These are phyloP conservation scores for Ariolimax columbianus DNA, from an alignment of 2,888 invertebrate genomes.

Conservation along the genomic window DNA sequence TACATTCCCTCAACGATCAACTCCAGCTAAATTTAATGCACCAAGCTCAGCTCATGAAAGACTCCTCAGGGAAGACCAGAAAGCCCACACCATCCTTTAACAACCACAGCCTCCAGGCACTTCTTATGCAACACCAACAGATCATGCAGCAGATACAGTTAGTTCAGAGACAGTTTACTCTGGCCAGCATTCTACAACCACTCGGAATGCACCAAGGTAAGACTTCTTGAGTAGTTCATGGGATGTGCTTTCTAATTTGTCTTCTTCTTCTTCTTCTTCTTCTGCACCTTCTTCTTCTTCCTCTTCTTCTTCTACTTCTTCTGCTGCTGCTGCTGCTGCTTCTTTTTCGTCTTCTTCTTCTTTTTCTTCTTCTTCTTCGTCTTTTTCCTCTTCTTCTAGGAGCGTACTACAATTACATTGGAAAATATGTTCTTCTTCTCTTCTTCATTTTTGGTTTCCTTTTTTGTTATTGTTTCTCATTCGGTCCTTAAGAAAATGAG, in stretches of 20 bases:
- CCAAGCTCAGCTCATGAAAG: slow-evolving; percentile 87
- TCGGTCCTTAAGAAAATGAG: too few species aligned
- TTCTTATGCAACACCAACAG: slow-evolving; percentile 87
- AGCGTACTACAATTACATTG: too few species aligned
- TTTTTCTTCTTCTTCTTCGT: too few species aligned
- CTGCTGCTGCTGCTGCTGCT: too few species aligned
- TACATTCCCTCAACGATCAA: slow-evolving; percentile 90
- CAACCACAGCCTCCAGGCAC: slow-evolving; percentile 83
- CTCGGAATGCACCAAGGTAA: slow-evolving; percentile 65
- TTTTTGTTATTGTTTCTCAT: too few species aligned
- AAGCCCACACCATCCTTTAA: not conserved
- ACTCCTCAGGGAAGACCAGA: slow-evolving; percentile 53
- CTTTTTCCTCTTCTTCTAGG: too few species aligned
- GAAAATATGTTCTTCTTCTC: too few species aligned
- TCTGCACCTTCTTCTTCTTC: too few species aligned
- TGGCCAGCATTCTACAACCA: slow-evolving; percentile 64
- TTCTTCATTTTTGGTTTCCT: too few species aligned
- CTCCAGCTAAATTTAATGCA: slow-evolving; percentile 90
- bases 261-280: too few species aligned
- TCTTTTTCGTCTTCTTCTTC: too few species aligned
- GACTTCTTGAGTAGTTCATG: not conserved
- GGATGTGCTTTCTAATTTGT: not conserved
- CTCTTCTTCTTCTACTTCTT: too few species aligned
- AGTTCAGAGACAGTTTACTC: slow-evolving; percentile 83
- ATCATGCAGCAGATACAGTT: slow-evolving; percentile 89